Evolutionary conservation across 2,888 invertebrate genomes (phyloP).

Genomic region (Epicampocera succincta): DNA sequence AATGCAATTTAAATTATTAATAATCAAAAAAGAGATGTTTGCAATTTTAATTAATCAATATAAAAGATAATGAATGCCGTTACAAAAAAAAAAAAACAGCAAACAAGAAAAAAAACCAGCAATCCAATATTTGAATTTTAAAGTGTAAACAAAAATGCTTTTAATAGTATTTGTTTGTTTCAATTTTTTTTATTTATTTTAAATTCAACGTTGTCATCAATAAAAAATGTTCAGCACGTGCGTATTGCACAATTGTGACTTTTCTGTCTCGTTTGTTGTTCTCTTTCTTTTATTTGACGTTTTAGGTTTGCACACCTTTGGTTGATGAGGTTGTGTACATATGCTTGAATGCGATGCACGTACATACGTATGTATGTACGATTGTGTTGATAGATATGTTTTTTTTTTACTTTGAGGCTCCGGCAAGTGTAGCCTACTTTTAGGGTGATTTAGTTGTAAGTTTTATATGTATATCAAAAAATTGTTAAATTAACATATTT

Average conservation of each 20-base stretch:
- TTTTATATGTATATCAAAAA: background rate
- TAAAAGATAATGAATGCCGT: background rate
- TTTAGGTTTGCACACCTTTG: constrained; percentile 22
- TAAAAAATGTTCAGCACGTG: constrained; percentile 53
- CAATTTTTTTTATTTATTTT: background rate
- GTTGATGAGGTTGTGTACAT: no score
- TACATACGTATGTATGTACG: no score
- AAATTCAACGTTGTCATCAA: constrained; percentile 23
- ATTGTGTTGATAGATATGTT: background rate
- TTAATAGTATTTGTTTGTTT: constrained; percentile 15
- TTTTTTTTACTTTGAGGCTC: constrained; percentile 51
- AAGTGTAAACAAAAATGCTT: constrained; percentile 1
- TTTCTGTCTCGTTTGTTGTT: background rate
- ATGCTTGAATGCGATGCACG: background rate
- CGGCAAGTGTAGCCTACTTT: constrained; percentile 15
- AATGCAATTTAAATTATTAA: constrained; percentile 29
- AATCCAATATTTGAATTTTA: background rate
- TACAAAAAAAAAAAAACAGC: background rate
- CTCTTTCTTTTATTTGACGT: background rate
- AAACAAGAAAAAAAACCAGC: background rate
- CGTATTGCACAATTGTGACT: constrained; percentile 35
- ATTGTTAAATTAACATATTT: no score
- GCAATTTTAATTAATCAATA: background rate
- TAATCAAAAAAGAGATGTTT: constrained; percentile 12
- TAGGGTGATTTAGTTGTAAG: constrained; percentile 26